phyloP scores from a whole-genome alignment of 2,113 vertebrate genomes.

The Pelmatolapia mariae region DNA sequence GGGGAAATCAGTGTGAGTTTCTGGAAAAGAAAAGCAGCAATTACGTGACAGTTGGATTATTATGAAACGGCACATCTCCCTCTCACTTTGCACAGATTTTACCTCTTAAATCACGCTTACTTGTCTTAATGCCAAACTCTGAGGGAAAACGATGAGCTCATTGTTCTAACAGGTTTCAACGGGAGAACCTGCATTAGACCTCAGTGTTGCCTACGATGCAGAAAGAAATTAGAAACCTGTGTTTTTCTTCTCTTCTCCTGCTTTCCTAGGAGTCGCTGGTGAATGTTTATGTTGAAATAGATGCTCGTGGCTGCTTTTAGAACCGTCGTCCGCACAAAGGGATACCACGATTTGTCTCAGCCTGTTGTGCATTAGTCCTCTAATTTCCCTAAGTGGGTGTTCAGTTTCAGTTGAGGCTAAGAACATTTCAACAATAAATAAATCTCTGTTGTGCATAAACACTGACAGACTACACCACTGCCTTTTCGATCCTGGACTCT shows the following conservation, averaged over 20 bases:
- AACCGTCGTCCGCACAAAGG: neutral
- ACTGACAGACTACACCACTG: neutral
- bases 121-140: conserved; percentile 6
- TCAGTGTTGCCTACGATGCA: neutral
- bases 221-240: conserved; percentile 1
- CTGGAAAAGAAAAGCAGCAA: neutral
- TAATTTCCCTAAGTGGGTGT: conserved; percentile 36
- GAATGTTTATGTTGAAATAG: conserved; percentile 37
- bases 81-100: neutral
- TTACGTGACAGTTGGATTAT: neutral
- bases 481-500: neutral
- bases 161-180: conserved; percentile 45
- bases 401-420: conserved; percentile 22
- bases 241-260: neutral
- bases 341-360: conserved; percentile 21
- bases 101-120: neutral
- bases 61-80: neutral
- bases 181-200: neutral
- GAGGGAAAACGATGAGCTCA: conserved; percentile 38
- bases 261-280: neutral
- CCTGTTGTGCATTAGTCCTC: conserved; percentile 32
- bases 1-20: neutral
- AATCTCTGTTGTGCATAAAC: conserved; percentile 8
- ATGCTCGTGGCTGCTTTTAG: neutral
- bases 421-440: conserved; percentile 43